Base-by-base conservation (phyloP, 2,797 vertebrate species). In the Lophotriccus pileatus region DNA sequence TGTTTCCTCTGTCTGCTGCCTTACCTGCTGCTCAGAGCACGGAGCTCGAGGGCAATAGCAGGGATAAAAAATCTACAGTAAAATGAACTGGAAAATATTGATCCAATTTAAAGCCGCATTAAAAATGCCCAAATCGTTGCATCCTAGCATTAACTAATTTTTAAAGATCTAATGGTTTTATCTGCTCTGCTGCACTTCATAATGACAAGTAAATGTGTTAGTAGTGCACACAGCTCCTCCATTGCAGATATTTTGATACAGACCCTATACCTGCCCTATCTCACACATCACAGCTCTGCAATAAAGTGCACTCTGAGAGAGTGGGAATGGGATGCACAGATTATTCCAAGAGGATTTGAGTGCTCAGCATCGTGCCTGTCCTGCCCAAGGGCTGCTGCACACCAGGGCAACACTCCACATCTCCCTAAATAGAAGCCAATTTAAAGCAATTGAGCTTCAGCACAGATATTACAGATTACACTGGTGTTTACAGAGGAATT, bases 101-200 rank as follows among this genome's bases (percentile, higher is more conserved):
- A 97, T 97, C 92, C 95, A 93, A 85, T 95, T 97, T 84, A 94
- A 94, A 97, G 89, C 73, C 58, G 84, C 86, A 83, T 84, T 96
- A 89, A 84, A 84, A 78, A 89, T 95, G 92, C 94, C 81, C 93
- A 96, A 97, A 94, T 90, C 91, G 83, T 97, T 95, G 95, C 95
- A 94, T 95, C 87, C 95, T 94, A 91, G 87, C 94, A 96, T 96
- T 96, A 96, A 95, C 93, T 96, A 90, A 95, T 97, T 97, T 96
- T 97, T 94, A 94, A 96, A 76, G 92, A 96, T 76, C 87, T 95
- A 66, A 86, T 90, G 84, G 90, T 88, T 91, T 94, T 96, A 82
- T 89, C 94, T 96, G 91, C 95, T 97, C 97, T 90, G 92, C 81
- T 94, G 96, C 94, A 88, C 93, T 97, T 86, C 62, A 68, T 96